Percentiles rank a stretch among this genome's conserved stretches.
Evolutionary conservation across 1,140 invertebrate genomes (phyloP).

Genomic region (Stenopsyche tienmushanensis): DNA sequence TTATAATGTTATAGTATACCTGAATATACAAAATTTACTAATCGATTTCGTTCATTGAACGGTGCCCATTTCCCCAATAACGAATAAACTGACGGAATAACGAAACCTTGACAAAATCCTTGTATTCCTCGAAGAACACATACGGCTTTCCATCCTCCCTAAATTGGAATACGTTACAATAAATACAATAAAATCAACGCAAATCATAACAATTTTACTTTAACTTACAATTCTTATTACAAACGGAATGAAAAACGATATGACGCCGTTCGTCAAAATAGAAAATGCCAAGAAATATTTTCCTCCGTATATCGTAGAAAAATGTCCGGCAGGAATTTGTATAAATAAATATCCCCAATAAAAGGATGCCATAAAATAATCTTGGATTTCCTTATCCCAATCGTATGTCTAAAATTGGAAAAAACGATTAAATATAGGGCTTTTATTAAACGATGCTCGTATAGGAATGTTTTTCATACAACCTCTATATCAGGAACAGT

Average conservation of each 20-base stretch:
- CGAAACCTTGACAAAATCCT: constrained; percentile 74
- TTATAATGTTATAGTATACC: constrained; percentile 39
- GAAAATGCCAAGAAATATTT: constrained; percentile 62
- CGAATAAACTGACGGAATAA: constrained; percentile 75
- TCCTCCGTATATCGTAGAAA: constrained; percentile 63
- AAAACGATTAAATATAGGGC: constrained; percentile 11
- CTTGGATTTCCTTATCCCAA: constrained; percentile 62
- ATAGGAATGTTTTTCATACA: no score
- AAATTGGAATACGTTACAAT: background rate
- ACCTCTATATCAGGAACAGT: no score
- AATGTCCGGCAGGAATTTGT: constrained; percentile 68
- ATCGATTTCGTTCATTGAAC: constrained; percentile 43
- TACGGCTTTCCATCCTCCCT: constrained; percentile 60
- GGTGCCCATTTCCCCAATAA: constrained; percentile 75
- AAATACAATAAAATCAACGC: background rate
- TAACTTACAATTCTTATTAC: constrained; percentile 49
- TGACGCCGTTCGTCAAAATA: constrained; percentile 49
- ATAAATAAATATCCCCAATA: constrained; percentile 65
- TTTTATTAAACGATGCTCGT: no score
- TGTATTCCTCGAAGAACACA: constrained; percentile 64
- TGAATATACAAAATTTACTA: constrained; percentile 47
- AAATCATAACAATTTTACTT: no score
- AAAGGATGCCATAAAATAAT: constrained; percentile 58
- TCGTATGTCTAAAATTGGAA: constrained; percentile 47
- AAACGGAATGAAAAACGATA: constrained; percentile 47